A percentile compares a stretch with the other conserved stretches of the same genome.
These are phyloP conservation scores for Formicarius rufipectus DNA, from an alignment of 2,113 vertebrate genomes.

Conservation along the genomic window DNA sequence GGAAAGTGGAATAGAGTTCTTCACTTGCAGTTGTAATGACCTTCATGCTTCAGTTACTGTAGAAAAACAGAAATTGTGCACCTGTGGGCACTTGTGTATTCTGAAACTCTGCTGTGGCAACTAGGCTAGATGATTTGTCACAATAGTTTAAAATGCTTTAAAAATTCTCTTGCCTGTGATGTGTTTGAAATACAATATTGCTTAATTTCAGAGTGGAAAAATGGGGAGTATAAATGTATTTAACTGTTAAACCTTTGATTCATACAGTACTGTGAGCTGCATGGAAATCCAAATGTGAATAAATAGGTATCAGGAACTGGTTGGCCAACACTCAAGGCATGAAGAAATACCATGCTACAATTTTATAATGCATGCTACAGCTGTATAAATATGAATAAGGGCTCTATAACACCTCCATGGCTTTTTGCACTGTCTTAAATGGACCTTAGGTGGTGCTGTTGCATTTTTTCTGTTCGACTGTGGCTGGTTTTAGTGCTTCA, in stretches of 20 bases:
- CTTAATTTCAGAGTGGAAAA: slow-evolving; percentile 18
- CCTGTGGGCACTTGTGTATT: neutral
- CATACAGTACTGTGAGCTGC: neutral
- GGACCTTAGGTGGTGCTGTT: slow-evolving; percentile 72
- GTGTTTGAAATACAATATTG: neutral
- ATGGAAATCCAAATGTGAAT: slow-evolving; percentile 19
- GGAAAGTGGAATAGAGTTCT: neutral
- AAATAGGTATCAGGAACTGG: neutral
- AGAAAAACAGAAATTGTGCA: neutral
- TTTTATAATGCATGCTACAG: slow-evolving; percentile 42
- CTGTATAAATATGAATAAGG: slow-evolving; percentile 23
- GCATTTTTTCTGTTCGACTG: slow-evolving; percentile 38
- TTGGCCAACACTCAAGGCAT: neutral
- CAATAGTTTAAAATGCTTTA: neutral
- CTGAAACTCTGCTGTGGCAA: neutral
- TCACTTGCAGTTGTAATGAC: neutral
- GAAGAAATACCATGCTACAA: neutral
- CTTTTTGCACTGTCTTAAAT: slow-evolving; percentile 8
- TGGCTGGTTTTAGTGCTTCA: neutral
- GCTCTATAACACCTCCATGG: neutral
- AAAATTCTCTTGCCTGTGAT: neutral
- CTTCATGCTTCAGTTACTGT: neutral
- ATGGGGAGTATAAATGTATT: neutral
- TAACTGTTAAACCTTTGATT: slow-evolving; percentile 26
- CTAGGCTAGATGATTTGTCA: neutral